Evolutionary conservation across 2,888 invertebrate species (phyloP).

Genomic region (Volucella inflata): DNA sequence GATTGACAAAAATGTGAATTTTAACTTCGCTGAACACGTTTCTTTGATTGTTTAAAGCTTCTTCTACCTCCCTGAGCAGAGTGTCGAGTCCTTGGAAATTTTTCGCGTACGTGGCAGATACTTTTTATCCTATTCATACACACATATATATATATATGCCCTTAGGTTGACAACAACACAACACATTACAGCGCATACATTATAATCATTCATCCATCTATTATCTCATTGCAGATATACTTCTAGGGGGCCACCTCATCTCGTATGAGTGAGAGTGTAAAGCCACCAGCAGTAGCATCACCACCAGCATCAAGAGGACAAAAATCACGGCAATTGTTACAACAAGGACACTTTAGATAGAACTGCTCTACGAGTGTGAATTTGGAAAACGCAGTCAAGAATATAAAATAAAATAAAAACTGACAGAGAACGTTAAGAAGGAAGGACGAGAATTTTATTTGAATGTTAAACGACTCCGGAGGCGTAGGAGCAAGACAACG

Average conservation of each 20-base stretch:
- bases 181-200: constrained; percentile 60
- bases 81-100: constrained; percentile 11
- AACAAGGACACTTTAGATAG: constrained; percentile 69
- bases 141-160: constrained; percentile 8
- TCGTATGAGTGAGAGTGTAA: constrained; percentile 58
- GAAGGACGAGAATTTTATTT: constrained; percentile 72
- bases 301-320: constrained; percentile 46
- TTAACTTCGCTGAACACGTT: constrained; percentile 76
- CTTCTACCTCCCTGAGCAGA: constrained; percentile 25
- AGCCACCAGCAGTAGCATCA: constrained; percentile 41
- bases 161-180: constrained; percentile 65
- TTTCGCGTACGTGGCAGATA: constrained; percentile 44
- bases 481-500: constrained; percentile 77
- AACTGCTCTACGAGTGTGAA: constrained; percentile 58
- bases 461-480: constrained; percentile 83
- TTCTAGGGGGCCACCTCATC: constrained; percentile 52
- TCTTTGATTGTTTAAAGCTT: constrained; percentile 77
- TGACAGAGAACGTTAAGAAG: constrained; percentile 33
- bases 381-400: constrained; percentile 63
- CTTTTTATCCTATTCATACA: constrained; percentile 32
- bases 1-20: constrained; percentile 73
- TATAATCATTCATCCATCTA: constrained; percentile 73
- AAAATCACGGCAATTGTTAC: constrained; percentile 75
- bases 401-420: constrained; percentile 55
- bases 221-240: constrained; percentile 78